These are phyloP conservation scores for Ctenochaetus hawaiiensis DNA, from an alignment of 2,797 vertebrate genomes.

Conservation along the genomic window DNA sequence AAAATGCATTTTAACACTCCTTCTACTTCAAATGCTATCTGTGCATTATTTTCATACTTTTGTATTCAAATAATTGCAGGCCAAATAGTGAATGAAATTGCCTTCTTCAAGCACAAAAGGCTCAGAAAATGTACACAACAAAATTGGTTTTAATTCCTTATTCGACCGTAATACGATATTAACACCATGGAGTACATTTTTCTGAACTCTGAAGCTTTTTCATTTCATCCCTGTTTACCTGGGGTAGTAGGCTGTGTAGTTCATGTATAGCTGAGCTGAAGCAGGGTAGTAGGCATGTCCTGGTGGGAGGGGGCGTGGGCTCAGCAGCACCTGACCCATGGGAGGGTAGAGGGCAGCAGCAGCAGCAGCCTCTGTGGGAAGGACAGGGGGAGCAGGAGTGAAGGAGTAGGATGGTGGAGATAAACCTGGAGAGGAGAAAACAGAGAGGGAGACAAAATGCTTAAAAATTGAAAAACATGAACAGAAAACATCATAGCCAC, in stretches of 20 bases:
- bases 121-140: slow-evolving; percentile 24
- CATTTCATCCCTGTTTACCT: slow-evolving; percentile 83
- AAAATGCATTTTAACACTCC: slow-evolving; percentile 26
- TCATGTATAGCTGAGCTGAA: slow-evolving; percentile 94
- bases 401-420: slow-evolving; percentile 94
- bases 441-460: slow-evolving; percentile 30
- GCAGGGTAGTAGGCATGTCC: slow-evolving; percentile 91
- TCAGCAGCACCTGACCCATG: slow-evolving; percentile 88
- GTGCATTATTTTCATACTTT: too few relatives aligned
- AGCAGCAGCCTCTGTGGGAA: slow-evolving; percentile 89
- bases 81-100: not conserved
- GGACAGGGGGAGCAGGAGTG: slow-evolving; percentile 87
- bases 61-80: too few relatives aligned
- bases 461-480: slow-evolving; percentile 36
- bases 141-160: slow-evolving; percentile 15
- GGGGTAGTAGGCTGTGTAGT: slow-evolving; percentile 96
- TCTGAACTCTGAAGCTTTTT: not conserved
- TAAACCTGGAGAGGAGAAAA: slow-evolving; percentile 85
- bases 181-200: not conserved
- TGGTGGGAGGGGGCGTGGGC: slow-evolving; percentile 87
- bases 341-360: slow-evolving; percentile 91
- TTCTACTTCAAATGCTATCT: too few relatives aligned
- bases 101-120: slow-evolving; percentile 22
- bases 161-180: too few relatives aligned
- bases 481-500: not conserved